Base-by-base conservation (phyloP, 64 coral and sea anemone genomes). In the Montipora capricornis region DNA sequence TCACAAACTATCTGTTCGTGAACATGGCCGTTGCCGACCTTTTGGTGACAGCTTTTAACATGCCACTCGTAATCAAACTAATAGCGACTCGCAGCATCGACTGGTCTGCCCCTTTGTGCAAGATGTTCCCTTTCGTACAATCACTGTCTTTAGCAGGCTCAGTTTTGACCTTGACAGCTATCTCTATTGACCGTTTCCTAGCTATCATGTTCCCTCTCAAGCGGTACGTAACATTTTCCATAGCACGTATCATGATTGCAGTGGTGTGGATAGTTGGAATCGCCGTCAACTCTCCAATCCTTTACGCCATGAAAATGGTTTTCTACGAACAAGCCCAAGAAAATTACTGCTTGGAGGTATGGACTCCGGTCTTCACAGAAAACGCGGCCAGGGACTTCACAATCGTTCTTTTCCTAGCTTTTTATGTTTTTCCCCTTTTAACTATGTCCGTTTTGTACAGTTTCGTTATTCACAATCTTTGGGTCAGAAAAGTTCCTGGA, bases 51-150 rank as follows among this genome's bases (percentile, higher is more conserved):
- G 26, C 26, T 26, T 1, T 91, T 47, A 94, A 90, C 50, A 97
- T 94, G 92, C 82, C 95, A 2, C 59, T 90, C 10, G 46, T 55
- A 13, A 92, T 89, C 1, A 76, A 83, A 20, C 24, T 83, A 4
- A 49, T 91, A 4, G 26, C 26, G 26, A 26, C 26, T 26, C 26
- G 26, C 26, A 26, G 26, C 26, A 26, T 26, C 26, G 26, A 55
- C 9, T 94, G 83, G 95, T 48, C 76, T 10, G 74, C 84, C 0
- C 53, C 84, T 50, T 59, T 87, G 4, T 97, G 95, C 45, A 97
- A 97, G 29, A 60, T 97, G 13, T 51, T 97, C 8, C 59, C 95
- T 1, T 97, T 97, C 53, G 81, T 79, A 22, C 95, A 97, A 48
- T 82, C 83, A 2, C 37, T 97, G 6, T 94, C 92, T 3, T 71